phyloP scores from a whole-genome alignment of 2,888 invertebrate genomes.

The Rhimphoctona megacephalus region DNA sequence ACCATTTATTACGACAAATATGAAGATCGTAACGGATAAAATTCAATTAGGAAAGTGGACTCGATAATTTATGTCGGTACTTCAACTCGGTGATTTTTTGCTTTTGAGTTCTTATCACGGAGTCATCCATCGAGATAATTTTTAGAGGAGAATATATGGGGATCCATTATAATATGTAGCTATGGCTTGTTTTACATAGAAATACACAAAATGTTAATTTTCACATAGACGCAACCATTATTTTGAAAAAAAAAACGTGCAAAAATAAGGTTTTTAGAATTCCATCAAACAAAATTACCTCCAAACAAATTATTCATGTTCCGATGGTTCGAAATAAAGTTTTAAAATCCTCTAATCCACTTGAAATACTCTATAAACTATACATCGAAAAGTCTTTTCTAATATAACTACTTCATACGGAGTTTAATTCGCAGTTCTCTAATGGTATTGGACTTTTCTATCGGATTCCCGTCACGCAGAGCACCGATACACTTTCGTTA shows the following conservation, averaged over 20 bases:
- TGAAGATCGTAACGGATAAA: conserved; percentile 31
- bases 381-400: background rate
- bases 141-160: too few relatives aligned
- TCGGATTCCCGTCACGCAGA: conserved; percentile 60
- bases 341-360: background rate
- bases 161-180: too few relatives aligned
- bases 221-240: background rate
- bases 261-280: background rate
- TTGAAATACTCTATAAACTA: background rate
- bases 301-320: background rate
- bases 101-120: background rate
- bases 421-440: conserved; percentile 34
- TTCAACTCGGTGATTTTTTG: background rate
- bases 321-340: background rate
- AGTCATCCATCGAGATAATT: conserved; percentile 10
- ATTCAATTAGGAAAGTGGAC: conserved; percentile 58
- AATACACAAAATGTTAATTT: background rate
- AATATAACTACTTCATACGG: conserved; percentile 15
- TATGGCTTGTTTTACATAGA: too few relatives aligned
- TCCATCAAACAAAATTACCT: background rate
- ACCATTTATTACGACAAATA: conserved; percentile 27
- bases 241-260: background rate
- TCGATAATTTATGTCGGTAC: conserved; percentile 36
- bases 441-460: conserved; percentile 61
- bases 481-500: conserved; percentile 21